Conservation (phyloP, 2,888 invertebrate genomes). For the Leucophenga maculata region DNA sequence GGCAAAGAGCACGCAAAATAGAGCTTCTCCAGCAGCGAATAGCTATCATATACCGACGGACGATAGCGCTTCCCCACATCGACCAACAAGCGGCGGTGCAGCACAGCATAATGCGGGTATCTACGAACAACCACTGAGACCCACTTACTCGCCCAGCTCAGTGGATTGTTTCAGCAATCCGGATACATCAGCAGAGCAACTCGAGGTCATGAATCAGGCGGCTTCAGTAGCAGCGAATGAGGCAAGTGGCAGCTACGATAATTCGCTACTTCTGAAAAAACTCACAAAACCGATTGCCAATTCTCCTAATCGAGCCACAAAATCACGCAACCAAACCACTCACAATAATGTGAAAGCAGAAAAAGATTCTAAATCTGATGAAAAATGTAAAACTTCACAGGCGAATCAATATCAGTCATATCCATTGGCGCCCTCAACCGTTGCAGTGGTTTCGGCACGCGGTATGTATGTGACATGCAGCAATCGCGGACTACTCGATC, state of each 20-base stretch:
- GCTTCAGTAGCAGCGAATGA: slow-evolving; percentile 24
- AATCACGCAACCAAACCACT: slow-evolving; percentile 39
- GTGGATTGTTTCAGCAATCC: slow-evolving; percentile 66
- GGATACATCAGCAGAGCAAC: slow-evolving; percentile 57
- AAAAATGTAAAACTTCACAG: slow-evolving; percentile 48
- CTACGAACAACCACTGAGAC: slow-evolving; percentile 62
- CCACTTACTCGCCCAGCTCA: slow-evolving; percentile 62
- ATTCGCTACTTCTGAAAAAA: slow-evolving; percentile 55
- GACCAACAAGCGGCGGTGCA: not conserved
- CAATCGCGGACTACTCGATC: slow-evolving; percentile 85
- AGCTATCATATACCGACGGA: slow-evolving; percentile 55
- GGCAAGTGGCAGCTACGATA: slow-evolving; percentile 46
- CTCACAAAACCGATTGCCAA: slow-evolving; percentile 47
- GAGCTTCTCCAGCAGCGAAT: slow-evolving; percentile 72
- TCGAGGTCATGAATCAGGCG: slow-evolving; percentile 45
- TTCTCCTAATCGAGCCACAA: slow-evolving; percentile 40
- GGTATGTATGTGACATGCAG: slow-evolving; percentile 90
- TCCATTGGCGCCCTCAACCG: slow-evolving; percentile 67
- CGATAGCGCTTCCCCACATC: slow-evolving; percentile 54
- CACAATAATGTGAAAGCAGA: slow-evolving; percentile 1
- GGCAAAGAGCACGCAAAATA: slow-evolving; percentile 43
- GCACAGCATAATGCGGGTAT: slow-evolving; percentile 35
- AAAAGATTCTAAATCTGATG: slow-evolving; percentile 54
- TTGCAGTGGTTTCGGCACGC: slow-evolving; percentile 86
- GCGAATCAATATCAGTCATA: slow-evolving; percentile 57